These are phyloP conservation scores for Syndactyla subalaris DNA, from an alignment of 2,797 vertebrate species.

Conservation along the genomic window DNA sequence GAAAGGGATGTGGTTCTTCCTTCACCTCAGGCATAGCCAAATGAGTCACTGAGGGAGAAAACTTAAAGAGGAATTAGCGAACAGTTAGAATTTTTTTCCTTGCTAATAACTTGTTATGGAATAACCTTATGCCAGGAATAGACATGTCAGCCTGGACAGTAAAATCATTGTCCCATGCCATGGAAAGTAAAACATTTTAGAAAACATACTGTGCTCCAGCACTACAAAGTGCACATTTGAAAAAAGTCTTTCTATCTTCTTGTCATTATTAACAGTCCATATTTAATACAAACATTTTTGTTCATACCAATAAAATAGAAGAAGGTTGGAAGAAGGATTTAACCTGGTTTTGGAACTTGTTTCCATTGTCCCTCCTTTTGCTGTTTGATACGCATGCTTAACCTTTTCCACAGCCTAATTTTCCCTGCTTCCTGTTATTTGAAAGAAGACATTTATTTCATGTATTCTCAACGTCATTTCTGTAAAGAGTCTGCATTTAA, in stretches of 20 bases:
- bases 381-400: not conserved
- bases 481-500: not conserved
- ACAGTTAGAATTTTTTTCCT: not conserved
- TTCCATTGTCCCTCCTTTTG: not conserved
- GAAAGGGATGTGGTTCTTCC: slow-evolving; percentile 13
- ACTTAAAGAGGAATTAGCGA: not conserved
- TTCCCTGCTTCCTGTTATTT: not conserved
- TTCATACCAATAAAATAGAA: not conserved
- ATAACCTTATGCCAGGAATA: slow-evolving; percentile 2
- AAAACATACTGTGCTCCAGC: not conserved
- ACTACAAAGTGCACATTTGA: not conserved
- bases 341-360: not conserved
- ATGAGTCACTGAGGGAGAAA: not conserved
- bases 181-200: not conserved
- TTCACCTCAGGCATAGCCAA: not conserved
- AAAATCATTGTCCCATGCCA: not conserved
- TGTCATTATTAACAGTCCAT: not conserved
- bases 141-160: not conserved
- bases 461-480: not conserved
- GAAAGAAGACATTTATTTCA: not conserved
- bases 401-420: not conserved
- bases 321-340: not conserved
- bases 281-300: not conserved
- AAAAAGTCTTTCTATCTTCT: not conserved
- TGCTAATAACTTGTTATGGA: not conserved